A percentile compares a stretch with the other conserved stretches of the same genome.
Conservation (phyloP, 2,113 vertebrate species). For the Colius striatus region DNA sequence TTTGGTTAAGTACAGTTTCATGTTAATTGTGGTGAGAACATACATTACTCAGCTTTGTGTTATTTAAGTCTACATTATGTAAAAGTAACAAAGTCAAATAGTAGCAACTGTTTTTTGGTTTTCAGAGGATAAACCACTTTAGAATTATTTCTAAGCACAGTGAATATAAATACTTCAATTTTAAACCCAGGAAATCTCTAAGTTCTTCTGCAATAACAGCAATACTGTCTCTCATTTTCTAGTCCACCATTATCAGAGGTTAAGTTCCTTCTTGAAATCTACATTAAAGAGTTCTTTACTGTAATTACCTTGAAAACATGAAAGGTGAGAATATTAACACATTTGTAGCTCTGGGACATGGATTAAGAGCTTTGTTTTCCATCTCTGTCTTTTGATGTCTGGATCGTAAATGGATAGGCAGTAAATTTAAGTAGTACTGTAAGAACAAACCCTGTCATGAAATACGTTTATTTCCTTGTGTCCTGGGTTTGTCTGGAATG, state of each 20-base stretch:
- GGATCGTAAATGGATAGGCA: not conserved
- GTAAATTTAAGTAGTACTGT: not conserved
- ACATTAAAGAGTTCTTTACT: not conserved
- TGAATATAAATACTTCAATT: not conserved
- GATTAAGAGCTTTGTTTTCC: not conserved
- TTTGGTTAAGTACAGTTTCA: not conserved
- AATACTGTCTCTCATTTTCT: not conserved
- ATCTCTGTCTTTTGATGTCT: conserved; percentile 4
- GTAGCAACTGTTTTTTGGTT: not conserved
- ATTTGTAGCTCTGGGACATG: not conserved
- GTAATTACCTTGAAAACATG: not conserved
- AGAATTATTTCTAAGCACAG: too few relatives aligned
- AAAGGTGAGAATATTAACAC: conserved; percentile 13
- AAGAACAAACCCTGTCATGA: not conserved
- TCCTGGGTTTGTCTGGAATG: too few relatives aligned
- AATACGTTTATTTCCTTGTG: not conserved
- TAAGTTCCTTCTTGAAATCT: not conserved
- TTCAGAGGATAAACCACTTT: not conserved
- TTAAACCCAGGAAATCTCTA: not conserved
- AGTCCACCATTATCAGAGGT: not conserved
- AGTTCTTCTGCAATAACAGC: not conserved
- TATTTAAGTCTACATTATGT: not conserved
- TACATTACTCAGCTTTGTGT: not conserved
- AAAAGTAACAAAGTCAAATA: not conserved
- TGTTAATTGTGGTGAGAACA: not conserved